These are phyloP conservation scores for Melanostoma scalare DNA, from an alignment of 2,888 invertebrate species.

Conservation along the genomic window DNA sequence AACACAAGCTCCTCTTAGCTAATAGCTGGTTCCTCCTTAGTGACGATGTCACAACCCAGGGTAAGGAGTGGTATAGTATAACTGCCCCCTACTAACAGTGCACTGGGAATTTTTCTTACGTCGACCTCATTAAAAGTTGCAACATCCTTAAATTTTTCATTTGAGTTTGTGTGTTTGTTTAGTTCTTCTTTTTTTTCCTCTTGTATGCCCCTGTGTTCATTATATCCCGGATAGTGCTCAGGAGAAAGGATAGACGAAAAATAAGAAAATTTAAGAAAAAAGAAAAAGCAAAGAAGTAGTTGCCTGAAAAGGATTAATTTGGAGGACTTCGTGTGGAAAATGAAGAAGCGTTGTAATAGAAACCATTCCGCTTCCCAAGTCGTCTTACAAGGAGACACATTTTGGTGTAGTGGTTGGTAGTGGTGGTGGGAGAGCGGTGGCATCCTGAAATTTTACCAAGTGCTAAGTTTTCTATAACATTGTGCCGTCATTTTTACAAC, in stretches of 20 bases:
- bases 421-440: not conserved
- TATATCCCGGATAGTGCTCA: slow-evolving; percentile 38
- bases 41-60: slow-evolving; percentile 26
- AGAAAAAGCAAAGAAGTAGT: slow-evolving; percentile 8
- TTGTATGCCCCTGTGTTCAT: slow-evolving; percentile 51
- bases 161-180: slow-evolving; percentile 24
- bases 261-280: not conserved
- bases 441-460: slow-evolving; percentile 5
- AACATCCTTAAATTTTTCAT: slow-evolving; percentile 68
- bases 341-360: slow-evolving; percentile 52
- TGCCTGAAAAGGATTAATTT: slow-evolving; percentile 67
- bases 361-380: slow-evolving; percentile 28
- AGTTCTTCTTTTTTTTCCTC: slow-evolving; percentile 2
- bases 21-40: slow-evolving; percentile 57
- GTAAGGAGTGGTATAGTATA: not conserved
- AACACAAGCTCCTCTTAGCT: slow-evolving; percentile 48
- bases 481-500: slow-evolving; percentile 51
- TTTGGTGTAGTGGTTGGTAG: slow-evolving; percentile 15
- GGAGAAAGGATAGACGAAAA: not conserved
- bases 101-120: slow-evolving; percentile 62
- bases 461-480: slow-evolving; percentile 23
- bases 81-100: slow-evolving; percentile 5
- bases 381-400: slow-evolving; percentile 42
- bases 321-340: slow-evolving; percentile 69
- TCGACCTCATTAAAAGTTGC: slow-evolving; percentile 72